These are phyloP conservation scores for Galerucella calmariensis DNA, from an alignment of 2,888 invertebrate genomes.

Conservation along the genomic window DNA sequence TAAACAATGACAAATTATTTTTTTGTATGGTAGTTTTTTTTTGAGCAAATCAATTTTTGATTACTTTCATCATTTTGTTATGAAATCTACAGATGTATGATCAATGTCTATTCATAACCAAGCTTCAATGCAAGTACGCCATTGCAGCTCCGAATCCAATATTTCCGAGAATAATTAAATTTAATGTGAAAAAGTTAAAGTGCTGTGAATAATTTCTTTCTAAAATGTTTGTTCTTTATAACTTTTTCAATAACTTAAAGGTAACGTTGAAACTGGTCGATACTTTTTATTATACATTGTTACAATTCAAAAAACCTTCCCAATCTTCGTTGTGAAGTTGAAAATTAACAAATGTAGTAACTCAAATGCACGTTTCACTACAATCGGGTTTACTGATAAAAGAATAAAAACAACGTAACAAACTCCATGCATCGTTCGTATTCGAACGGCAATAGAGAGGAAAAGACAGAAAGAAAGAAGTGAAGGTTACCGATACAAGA, in stretches of 20 bases:
- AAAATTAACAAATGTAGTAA: not conserved
- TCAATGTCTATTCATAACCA: not conserved
- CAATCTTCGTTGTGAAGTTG: not conserved
- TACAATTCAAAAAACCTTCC: not conserved
- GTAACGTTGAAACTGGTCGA: not conserved
- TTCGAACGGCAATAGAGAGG: constrained; percentile 1
- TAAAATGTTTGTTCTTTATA: not conserved
- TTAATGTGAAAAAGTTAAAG: no score
- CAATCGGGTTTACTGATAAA: constrained; percentile 5
- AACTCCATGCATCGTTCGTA: not conserved
- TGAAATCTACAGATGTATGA: not conserved
- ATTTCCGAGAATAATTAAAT: no score
- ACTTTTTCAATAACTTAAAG: not conserved
- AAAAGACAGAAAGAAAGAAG: constrained; percentile 25
- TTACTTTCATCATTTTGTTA: no score
- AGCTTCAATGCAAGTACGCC: not conserved
- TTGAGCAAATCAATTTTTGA: no score
- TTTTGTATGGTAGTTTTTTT: no score
- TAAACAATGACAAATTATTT: no score
- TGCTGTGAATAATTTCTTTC: not conserved
- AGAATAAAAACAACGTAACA: not conserved
- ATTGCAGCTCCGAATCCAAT: no score
- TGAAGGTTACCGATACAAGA: constrained; percentile 42
- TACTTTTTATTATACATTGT: not conserved
- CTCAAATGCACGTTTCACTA: not conserved